These are phyloP conservation scores for Metaphire vulgaris DNA, from an alignment of 1,140 invertebrate genomes.

Conservation along the genomic window DNA sequence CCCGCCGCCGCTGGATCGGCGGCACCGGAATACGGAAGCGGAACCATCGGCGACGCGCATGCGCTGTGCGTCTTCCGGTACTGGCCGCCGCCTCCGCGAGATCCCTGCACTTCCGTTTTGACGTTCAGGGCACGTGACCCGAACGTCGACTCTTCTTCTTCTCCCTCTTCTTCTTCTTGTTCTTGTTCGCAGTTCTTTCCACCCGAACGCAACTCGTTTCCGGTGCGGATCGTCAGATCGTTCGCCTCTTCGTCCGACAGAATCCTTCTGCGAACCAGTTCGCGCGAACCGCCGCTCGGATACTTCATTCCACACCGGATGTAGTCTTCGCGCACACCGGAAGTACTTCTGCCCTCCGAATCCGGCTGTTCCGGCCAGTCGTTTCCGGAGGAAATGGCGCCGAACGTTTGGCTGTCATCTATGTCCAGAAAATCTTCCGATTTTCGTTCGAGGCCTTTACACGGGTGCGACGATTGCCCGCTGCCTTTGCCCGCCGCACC, in stretches of 20 bases:
- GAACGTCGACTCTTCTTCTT: no score
- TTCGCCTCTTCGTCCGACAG: neutral
- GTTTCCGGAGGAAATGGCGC: no score
- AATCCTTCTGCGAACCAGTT: neutral
- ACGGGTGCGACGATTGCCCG: neutral
- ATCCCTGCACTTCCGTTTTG: neutral
- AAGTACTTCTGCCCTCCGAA: no score
- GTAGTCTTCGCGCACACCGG: slow-evolving; percentile 1
- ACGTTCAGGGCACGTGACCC: neutral
- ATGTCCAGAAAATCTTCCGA: no score
- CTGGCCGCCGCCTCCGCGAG: neutral
- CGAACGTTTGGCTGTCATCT: no score
- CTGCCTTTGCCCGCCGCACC: neutral
- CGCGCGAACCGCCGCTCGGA: no score
- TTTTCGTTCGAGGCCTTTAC: neutral
- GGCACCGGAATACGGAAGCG: neutral
- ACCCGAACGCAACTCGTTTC: neutral
- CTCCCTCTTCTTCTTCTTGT: neutral
- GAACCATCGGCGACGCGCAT: slow-evolving; percentile 5
- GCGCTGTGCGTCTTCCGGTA: neutral
- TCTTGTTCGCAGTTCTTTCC: neutral
- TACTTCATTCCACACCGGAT: neutral
- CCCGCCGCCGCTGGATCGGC: neutral
- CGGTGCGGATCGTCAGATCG: neutral
- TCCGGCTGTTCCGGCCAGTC: no score